Base-by-base conservation (phyloP, 2,888 invertebrate genomes). In the Silvanus unidentatus region DNA sequence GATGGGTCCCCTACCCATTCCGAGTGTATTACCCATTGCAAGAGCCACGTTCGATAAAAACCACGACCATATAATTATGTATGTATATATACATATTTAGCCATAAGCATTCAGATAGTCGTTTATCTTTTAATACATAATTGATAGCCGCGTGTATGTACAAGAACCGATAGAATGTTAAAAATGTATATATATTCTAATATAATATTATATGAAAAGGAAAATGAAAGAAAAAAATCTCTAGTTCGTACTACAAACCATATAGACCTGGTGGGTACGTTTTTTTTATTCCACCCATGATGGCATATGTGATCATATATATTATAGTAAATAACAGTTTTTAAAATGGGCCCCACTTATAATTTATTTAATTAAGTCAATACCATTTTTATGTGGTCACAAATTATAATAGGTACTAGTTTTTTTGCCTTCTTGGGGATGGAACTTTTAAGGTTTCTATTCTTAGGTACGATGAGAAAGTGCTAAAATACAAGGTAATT, bases 101-200 rank as follows among this genome's bases (percentile, higher is more conserved):
- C 71, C 72, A 71, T 69, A 69, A 71, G 71, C 71, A 69, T 64
- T 71, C 58, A 55, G 69, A 70, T 66, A 65, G 68, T 63, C 70
- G 71, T 71, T 72, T 70, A 72, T 72, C 70, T 72, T 54, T 65
- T 69, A 70, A 70, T 70, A 70, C 69, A 70, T 72, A 72, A 72
- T 72, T 72, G 72, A 71, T 72, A 69, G 71, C 70, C 70, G 63
- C 64, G 64, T 62, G 66, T 59, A 37, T 22, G 8, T 22, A 22
- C 22, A 22, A 22, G 22, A 56, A 64, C 60, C 68, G 69, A 69
- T 69, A 70, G 70, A 71, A 70, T 70, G 66, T 67, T 64, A 70
- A 70, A 70, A 70, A 69, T 69, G 64, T 68, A 65, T 67, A 68
- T 68, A 27, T n/a, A 54, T 54, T 54, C 54, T 54, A 54, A 54